These are phyloP conservation scores for Macrophya annulata DNA, from an alignment of 2,888 invertebrate genomes.

Conservation along the genomic window DNA sequence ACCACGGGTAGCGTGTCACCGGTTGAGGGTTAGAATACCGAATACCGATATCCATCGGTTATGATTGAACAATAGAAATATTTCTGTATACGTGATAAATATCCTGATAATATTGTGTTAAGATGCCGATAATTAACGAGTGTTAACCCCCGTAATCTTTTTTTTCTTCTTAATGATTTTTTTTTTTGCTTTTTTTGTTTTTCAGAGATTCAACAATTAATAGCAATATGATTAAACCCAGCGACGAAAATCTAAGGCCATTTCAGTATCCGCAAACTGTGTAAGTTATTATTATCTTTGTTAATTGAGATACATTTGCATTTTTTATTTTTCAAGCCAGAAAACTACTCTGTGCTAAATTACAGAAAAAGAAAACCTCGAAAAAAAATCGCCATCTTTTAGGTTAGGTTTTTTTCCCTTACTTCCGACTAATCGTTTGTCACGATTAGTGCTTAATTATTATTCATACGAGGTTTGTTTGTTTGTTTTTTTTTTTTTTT, in stretches of 20 bases:
- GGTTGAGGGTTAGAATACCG: conserved; percentile 66
- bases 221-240: conserved; percentile 67
- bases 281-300: conserved; percentile 60
- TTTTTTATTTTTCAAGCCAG: no score
- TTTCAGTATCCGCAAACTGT: conserved; percentile 66
- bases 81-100: neutral
- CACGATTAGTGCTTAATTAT: neutral
- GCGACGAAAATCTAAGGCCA: conserved; percentile 64
- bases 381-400: neutral
- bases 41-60: neutral
- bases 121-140: neutral
- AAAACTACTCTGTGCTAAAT: neutral
- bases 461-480: neutral
- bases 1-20: conserved; percentile 62
- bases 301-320: conserved; percentile 41
- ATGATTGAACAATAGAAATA: neutral
- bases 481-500: neutral
- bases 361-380: neutral
- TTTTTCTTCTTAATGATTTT: conserved; percentile 7
- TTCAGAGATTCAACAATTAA: conserved; percentile 60
- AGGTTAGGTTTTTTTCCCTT: neutral
- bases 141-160: neutral
- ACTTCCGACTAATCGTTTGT: neutral
- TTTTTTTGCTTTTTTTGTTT: conserved; percentile 29
- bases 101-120: neutral